Conservation (phyloP, 2,113 vertebrate species). For the Glaucidium brasilianum region DNA sequence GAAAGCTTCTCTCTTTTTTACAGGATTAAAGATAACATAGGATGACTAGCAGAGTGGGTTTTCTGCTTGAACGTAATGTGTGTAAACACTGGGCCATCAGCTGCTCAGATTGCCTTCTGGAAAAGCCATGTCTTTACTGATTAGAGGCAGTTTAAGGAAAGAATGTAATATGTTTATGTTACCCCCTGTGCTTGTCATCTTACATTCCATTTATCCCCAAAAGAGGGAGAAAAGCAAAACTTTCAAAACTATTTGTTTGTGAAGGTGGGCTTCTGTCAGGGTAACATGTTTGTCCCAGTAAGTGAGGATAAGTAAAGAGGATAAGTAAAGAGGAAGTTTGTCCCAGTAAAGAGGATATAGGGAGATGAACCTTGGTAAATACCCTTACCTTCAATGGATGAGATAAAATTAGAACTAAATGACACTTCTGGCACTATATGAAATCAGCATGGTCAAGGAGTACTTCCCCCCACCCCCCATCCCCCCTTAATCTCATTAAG, state of each 20-base stretch:
- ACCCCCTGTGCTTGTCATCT: background rate
- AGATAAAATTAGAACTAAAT: background rate
- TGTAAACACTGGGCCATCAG: conserved; percentile 7
- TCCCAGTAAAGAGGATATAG: background rate
- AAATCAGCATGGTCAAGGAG: background rate
- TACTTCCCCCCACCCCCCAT: fast-evolving
- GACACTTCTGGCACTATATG: background rate
- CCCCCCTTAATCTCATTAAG: background rate
- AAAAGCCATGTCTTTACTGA: conserved; percentile 24
- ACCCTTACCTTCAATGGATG: background rate
- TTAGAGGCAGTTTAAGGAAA: background rate
- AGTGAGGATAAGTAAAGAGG: no score
- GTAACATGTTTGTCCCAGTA: background rate
- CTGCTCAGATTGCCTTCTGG: conserved; percentile 14
- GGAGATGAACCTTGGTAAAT: background rate
- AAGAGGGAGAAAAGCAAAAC: background rate
- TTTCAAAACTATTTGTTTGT: background rate
- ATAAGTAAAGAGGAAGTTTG: no score
- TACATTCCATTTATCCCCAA: background rate
- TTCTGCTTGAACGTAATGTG: conserved; percentile 17
- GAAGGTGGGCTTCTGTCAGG: background rate
- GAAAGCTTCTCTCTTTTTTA: background rate
- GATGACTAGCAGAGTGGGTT: background rate
- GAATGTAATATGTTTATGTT: background rate
- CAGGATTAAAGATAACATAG: background rate